Evolutionary conservation across 2,113 vertebrate species (phyloP).

Genomic region (Glaucomys volans): DNA sequence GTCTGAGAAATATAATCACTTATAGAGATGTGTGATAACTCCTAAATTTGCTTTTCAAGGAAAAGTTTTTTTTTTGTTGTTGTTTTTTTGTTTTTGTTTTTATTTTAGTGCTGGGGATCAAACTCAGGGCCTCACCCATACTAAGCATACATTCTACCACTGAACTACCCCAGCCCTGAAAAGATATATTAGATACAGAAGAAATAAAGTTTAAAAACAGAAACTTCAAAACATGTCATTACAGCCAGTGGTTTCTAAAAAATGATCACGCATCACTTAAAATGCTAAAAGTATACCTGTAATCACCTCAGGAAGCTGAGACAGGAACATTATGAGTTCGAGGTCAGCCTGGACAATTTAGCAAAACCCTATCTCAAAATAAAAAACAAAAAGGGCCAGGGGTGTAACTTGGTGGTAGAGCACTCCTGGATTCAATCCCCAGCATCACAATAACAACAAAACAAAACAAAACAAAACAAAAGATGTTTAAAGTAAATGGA

Average conservation of each 20-base stretch:
- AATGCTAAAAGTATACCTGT: neutral
- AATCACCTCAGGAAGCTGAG: neutral
- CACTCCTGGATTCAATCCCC: neutral
- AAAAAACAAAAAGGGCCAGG: neutral
- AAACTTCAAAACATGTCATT: neutral
- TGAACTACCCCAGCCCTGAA: neutral
- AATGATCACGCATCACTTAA: neutral
- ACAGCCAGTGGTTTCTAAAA: neutral
- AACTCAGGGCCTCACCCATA: neutral
- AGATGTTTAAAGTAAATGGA: neutral
- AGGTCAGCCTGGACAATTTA: neutral
- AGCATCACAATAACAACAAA: no score
- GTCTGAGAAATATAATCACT: neutral
- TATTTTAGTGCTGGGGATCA: no score
- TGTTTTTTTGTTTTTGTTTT: neutral
- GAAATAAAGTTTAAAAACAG: conserved; percentile 26
- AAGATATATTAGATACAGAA: neutral
- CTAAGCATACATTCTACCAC: neutral
- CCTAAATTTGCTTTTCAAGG: neutral
- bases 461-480: neutral
- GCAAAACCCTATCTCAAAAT: neutral
- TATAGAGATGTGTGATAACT: neutral
- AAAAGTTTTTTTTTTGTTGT: neutral
- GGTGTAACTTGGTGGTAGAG: neutral
- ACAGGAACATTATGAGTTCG: neutral